Base-by-base conservation (phyloP, 1,140 invertebrate genomes). In the Drosophila aff. region DNA sequence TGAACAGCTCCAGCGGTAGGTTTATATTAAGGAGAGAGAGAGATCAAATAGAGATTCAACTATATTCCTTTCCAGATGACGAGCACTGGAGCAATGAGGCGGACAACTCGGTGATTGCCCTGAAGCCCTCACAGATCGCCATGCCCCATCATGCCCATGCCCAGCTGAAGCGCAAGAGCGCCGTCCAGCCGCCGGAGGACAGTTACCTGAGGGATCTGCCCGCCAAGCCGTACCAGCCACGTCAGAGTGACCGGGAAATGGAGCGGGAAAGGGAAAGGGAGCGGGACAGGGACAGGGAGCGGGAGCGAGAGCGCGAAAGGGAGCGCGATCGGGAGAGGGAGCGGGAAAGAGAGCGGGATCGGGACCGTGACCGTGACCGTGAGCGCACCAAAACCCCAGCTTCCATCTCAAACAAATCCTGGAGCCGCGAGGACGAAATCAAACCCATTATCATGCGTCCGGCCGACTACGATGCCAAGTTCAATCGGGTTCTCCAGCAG, bases 1-100 rank as follows among this genome's bases (percentile, higher is more conserved):
- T 93, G 11, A 94, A 94, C 38, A 94, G 93, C 60, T 94, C 94
- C 18, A 94, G 94, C 75, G 94, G 94, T 95, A 75, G 93, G 94
- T 93, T 26, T 1, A 26, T 4, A 3, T 2, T 3, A 4, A 9
- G 31, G 23, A 15, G 11, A 15, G 6, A 5, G 7, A 15, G 15
- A 16, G 8, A 49, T 2, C 15, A 9, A 15, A 15, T 2, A 23
- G 18, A 8, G 6, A 21, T 13, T 2, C 2, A 43, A 11, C 1
- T 4, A 4, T 9, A n/a, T 5, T 10, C 21, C 21, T 4, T 16
- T 6, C 18, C 8, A 92, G 92, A 93, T 52, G 91, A 92, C 57
- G 90, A 93, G 26, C 92, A 92, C 67, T 92, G 92, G 92, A 91
- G 82, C 6, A 92, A 92, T 21, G 92, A 93, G 72, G 91, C 87